A percentile compares a stretch with the other conserved stretches of the same genome.
phyloP scores from a whole-genome alignment of 2,113 vertebrate species.

The Chiloscyllium plagiosum region DNA sequence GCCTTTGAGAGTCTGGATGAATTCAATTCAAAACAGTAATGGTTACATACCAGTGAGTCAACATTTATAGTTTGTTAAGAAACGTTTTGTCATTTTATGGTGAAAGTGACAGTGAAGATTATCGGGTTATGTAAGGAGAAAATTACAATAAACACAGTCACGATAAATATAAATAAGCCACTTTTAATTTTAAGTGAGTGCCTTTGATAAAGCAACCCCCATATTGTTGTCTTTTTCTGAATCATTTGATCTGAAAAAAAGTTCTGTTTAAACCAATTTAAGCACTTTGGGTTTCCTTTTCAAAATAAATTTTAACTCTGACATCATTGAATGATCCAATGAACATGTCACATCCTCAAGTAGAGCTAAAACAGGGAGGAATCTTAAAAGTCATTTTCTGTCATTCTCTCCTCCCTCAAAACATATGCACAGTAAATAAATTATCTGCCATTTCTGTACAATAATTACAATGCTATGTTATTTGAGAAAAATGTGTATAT shows the following conservation, averaged over 20 bases:
- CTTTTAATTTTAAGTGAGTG: not conserved
- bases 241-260: not conserved
- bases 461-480: not conserved
- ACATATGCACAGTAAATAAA: not conserved
- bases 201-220: not conserved
- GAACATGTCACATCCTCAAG: not conserved
- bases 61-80: not conserved
- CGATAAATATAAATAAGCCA: not conserved
- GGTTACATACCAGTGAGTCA: not conserved
- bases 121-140: no score
- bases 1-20: not conserved
- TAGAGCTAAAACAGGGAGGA: not conserved
- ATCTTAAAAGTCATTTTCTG: not conserved
- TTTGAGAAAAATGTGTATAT: not conserved
- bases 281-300: not conserved
- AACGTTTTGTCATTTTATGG: not conserved
- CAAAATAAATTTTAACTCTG: not conserved
- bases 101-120: not conserved
- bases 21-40: not conserved
- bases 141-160: not conserved
- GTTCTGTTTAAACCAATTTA: not conserved
- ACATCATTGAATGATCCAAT: slow-evolving; percentile 17
- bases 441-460: not conserved
- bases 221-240: not conserved
- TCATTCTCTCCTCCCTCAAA: not conserved